Conservation (phyloP, 2,888 invertebrate genomes). For the Acanthococcus lagerstroemiae region DNA sequence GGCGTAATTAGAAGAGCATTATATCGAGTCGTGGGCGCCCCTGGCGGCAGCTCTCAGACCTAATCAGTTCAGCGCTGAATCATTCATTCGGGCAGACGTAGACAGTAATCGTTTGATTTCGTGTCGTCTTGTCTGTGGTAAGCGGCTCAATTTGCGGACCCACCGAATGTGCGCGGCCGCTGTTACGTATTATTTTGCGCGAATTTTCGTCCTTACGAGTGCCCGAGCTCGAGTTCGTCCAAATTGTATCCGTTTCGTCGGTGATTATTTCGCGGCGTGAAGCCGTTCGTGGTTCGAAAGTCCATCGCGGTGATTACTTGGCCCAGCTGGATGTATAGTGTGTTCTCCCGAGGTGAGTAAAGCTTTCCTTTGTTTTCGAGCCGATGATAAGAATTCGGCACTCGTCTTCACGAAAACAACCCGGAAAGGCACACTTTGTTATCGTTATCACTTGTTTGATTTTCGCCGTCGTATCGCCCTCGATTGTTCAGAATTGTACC, state of each 20-base stretch:
- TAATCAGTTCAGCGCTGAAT: conserved; percentile 22
- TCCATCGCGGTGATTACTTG: too few species aligned
- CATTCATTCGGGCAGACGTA: conserved; percentile 25
- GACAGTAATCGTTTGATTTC: conserved; percentile 25
- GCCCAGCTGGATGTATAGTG: too few species aligned
- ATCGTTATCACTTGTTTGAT: too few species aligned
- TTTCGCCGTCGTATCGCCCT: too few species aligned
- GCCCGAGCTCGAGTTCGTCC: conserved; percentile 1
- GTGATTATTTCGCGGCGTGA: too few species aligned
- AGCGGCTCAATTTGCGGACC: conserved; percentile 1
- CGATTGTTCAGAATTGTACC: too few species aligned
- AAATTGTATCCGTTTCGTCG: not conserved
- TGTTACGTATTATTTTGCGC: conserved; percentile 3
- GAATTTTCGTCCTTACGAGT: conserved; percentile 2
- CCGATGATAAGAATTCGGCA: too few species aligned
- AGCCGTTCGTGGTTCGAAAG: too few species aligned
- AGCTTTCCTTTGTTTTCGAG: too few species aligned
- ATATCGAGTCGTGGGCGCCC: conserved; percentile 11
- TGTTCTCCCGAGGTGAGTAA: too few species aligned
- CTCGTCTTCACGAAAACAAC: too few species aligned
- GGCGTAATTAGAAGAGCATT: conserved; percentile 18
- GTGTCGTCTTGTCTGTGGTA: conserved; percentile 2
- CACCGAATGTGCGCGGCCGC: not conserved
- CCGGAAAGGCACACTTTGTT: too few species aligned
- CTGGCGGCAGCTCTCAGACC: conserved; percentile 8